A percentile compares a stretch with the other conserved stretches of the same genome.
Conservation (phyloP, 2,113 vertebrate genomes). For the Aptenodytes forsteri region DNA sequence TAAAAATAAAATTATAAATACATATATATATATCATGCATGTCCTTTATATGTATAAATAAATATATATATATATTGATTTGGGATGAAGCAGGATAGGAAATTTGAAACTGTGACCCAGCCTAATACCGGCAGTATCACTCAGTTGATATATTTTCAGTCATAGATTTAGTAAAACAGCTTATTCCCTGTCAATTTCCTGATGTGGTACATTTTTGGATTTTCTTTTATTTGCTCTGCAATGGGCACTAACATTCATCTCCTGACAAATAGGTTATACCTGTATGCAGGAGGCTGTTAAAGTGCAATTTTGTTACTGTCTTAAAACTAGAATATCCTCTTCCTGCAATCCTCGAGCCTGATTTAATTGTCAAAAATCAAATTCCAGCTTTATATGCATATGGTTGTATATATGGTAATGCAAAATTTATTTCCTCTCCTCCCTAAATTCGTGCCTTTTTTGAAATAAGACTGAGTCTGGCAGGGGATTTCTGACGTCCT, state of each 20-base stretch:
- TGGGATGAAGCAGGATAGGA: not conserved
- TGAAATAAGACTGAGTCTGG: not conserved
- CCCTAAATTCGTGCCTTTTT: not conserved
- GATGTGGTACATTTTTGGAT: slow-evolving; percentile 63
- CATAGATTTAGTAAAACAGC: slow-evolving; percentile 59
- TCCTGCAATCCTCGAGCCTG: not conserved
- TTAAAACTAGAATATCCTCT: not conserved
- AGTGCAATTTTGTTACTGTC: not conserved
- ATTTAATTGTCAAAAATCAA: not conserved
- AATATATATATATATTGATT: not conserved
- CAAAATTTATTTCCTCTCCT: not conserved
- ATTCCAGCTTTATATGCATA: not conserved
- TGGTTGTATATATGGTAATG: rapidly evolving
- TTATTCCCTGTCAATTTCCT: slow-evolving; percentile 54
- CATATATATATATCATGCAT: not conserved
- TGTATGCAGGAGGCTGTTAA: not conserved
- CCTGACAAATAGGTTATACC: slow-evolving; percentile 29
- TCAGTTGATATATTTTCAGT: slow-evolving; percentile 1
- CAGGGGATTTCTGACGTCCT: not conserved
- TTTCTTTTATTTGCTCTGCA: slow-evolving; percentile 49
- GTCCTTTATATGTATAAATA: not conserved
- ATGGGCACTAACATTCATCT: not conserved
- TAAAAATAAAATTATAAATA: not conserved
- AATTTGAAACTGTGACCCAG: slow-evolving; percentile 28
- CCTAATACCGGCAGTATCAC: not conserved